Percentiles rank a stretch among this genome's conserved stretches.
Conservation (phyloP, 2,113 vertebrate genomes). For the human (Homo sapiens) region GRCh38 chr11:57470501-57471000, state of each 20-base stretch:
- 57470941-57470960: background rate
- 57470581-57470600: background rate
- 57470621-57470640: background rate
- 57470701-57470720: too few species aligned
- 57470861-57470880: background rate
- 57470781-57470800: background rate
- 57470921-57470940: background rate
- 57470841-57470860: background rate
- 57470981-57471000: too few species aligned
- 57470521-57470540: too few species aligned
- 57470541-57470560: background rate
- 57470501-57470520: too few species aligned
- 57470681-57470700: too few species aligned
- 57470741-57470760: background rate
- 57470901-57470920: background rate
- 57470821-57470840: background rate
- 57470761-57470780: background rate
- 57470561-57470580: background rate
- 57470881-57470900: background rate
- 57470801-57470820: background rate
- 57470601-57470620: background rate
- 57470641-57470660: accelerated
- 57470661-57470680: background rate
- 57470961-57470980: too few species aligned
- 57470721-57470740: background rate